A percentile compares a stretch with the other conserved stretches of the same genome.
Conservation (phyloP, 1,140 invertebrate species). For the Cherax quadricarinatus region DNA sequence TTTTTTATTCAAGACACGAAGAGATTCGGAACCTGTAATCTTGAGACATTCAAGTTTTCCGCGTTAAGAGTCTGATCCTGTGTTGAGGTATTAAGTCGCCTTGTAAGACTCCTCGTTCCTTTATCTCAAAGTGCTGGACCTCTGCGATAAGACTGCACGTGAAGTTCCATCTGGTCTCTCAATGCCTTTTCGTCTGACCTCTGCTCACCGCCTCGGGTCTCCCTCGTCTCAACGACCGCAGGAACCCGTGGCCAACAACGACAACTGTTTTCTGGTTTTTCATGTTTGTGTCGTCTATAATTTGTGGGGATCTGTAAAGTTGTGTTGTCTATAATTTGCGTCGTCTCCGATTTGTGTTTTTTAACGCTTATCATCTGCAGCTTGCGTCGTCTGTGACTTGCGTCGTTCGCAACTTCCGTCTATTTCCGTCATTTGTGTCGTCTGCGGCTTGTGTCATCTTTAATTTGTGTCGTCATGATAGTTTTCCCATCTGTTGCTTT, state of each 20-base stretch:
- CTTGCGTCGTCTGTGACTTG: too few relatives aligned
- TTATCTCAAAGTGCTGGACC: constrained; percentile 14
- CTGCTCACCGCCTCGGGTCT: not conserved
- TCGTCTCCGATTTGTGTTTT: too few relatives aligned
- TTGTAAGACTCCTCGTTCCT: not conserved
- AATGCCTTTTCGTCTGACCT: not conserved
- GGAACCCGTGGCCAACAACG: not conserved
- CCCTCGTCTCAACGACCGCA: not conserved
- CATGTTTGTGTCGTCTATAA: too few relatives aligned
- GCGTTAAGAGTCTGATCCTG: constrained; percentile 8
- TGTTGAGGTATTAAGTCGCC: not conserved
- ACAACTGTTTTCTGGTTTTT: too few relatives aligned
- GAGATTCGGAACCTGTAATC: constrained; percentile 21
- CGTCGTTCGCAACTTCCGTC: too few relatives aligned
- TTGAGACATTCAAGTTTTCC: constrained; percentile 9
- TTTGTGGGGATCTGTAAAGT: too few relatives aligned
- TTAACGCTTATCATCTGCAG: too few relatives aligned
- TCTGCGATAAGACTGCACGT: constrained; percentile 17
- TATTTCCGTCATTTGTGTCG: too few relatives aligned
- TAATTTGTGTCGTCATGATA: too few relatives aligned
- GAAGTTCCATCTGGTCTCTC: not conserved
- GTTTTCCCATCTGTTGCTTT: too few relatives aligned
- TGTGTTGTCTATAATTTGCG: too few relatives aligned
- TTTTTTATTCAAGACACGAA: constrained; percentile 15
- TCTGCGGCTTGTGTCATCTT: too few relatives aligned